Conservation (phyloP, 2,888 invertebrate genomes). For the Brachycybe producta region DNA sequence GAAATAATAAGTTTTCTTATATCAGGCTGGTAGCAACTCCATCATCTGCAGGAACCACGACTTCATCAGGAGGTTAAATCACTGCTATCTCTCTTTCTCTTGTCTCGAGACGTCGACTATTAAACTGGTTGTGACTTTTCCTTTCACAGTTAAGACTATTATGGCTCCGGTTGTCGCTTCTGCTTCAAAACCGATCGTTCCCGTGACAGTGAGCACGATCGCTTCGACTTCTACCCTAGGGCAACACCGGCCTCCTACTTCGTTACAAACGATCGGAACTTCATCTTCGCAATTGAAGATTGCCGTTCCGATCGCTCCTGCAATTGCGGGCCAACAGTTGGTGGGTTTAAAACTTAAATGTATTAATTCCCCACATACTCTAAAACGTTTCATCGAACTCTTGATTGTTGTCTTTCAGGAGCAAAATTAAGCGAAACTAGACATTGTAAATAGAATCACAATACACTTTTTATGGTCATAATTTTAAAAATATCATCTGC, state of each 20-base stretch:
- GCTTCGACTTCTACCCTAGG: no score
- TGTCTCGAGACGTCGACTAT: no score
- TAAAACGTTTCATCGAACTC: no score
- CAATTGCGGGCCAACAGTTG: neutral
- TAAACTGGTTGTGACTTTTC: no score
- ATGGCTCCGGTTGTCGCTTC: neutral
- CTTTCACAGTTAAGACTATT: neutral
- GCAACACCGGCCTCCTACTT: conserved; percentile 8
- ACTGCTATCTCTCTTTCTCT: neutral
- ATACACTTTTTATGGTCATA: no score
- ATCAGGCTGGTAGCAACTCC: conserved; percentile 34
- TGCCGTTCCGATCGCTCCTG: conserved; percentile 26
- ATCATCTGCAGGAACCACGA: conserved; percentile 18
- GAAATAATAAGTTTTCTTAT: conserved; percentile 35
- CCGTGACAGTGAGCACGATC: conserved; percentile 22
- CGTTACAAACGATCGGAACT: conserved; percentile 9
- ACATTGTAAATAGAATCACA: neutral
- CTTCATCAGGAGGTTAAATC: conserved; percentile 12
- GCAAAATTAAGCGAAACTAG: no score
- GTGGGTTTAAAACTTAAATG: no score
- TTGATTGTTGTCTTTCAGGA: no score
- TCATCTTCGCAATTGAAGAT: conserved; percentile 27
- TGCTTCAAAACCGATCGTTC: conserved; percentile 16
- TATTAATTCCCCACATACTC: no score
- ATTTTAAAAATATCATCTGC: no score